Percentiles rank a stretch among this genome's conserved stretches.
Conservation (phyloP, 2,113 vertebrate species). For the Bos indicus region DNA sequence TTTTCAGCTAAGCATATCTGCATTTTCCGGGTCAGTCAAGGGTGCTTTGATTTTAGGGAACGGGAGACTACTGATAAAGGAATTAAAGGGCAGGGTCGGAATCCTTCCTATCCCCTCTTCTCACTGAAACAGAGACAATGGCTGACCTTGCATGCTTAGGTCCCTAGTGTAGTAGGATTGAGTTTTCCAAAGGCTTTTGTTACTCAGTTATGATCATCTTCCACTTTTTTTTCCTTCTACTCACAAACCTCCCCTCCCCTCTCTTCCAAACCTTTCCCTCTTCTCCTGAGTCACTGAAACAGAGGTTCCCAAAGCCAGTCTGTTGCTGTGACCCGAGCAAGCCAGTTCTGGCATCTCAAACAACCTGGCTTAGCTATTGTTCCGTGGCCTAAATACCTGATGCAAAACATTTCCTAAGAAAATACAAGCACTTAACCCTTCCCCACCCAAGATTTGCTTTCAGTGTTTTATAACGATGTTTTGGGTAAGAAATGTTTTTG, state of each 20-base stretch:
- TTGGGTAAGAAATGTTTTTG: not conserved
- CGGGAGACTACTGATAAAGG: not conserved
- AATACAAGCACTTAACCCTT: conserved; percentile 20
- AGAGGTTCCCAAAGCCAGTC: not conserved
- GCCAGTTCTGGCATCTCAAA: not conserved
- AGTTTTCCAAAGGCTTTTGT: not conserved
- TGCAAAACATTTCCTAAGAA: not conserved
- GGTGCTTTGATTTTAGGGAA: not conserved
- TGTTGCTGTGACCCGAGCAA: not conserved
- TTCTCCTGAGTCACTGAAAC: not conserved
- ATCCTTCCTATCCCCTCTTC: not conserved
- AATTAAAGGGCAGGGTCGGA: not conserved
- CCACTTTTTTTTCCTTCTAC: not conserved
- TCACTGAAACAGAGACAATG: not conserved
- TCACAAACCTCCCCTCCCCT: too few relatives aligned
- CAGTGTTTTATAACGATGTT: not conserved
- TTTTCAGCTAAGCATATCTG: not conserved
- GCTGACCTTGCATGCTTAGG: not conserved
- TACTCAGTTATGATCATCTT: not conserved
- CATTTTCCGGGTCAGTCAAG: not conserved
- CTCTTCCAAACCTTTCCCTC: not conserved
- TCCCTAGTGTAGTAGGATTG: not conserved
- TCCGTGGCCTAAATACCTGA: not conserved
- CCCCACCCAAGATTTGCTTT: not conserved
- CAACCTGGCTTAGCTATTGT: not conserved